phyloP scores from a whole-genome alignment of 2,888 invertebrate genomes.

The Lasioglossum leucozonium region DNA sequence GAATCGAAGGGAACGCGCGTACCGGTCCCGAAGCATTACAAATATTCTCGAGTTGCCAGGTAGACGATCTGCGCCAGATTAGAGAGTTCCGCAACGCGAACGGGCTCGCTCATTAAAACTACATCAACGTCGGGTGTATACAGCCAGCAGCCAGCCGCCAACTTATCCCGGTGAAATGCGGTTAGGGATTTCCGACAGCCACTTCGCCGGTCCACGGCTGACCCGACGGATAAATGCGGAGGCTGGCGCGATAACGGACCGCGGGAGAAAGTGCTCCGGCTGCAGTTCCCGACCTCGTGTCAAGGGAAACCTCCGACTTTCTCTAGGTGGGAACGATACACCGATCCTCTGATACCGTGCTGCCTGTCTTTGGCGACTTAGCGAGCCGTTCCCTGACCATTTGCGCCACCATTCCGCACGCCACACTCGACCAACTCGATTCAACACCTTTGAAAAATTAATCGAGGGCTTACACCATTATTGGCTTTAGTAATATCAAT shows the following conservation, averaged over 20 bases:
- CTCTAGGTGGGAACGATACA: neutral
- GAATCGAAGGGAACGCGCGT: neutral
- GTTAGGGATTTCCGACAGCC: conserved; percentile 67
- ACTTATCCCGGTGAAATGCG: conserved; percentile 67
- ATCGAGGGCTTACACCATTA: neutral
- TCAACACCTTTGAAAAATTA: neutral
- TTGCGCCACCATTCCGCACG: neutral
- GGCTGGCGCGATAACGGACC: conserved; percentile 36
- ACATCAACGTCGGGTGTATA: conserved; percentile 68
- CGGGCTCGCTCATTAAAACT: conserved; percentile 69
- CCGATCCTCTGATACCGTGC: neutral
- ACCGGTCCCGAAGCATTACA: neutral
- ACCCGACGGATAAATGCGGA: conserved; percentile 33
- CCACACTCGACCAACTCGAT: neutral
- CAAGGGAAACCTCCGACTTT: conserved; percentile 35
- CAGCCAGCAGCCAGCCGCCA: conserved; percentile 43
- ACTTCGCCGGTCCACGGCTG: conserved; percentile 47
- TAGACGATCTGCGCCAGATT: conserved; percentile 68
- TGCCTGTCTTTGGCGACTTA: neutral
- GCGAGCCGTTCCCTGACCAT: neutral
- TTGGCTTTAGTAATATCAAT: too few species aligned
- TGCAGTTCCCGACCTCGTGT: conserved; percentile 38
- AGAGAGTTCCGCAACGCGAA: conserved; percentile 53
- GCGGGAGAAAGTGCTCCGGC: conserved; percentile 43
- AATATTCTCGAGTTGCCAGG: neutral